Conservation (phyloP, 1,140 invertebrate species). For the Drosophila pandora region DNA sequence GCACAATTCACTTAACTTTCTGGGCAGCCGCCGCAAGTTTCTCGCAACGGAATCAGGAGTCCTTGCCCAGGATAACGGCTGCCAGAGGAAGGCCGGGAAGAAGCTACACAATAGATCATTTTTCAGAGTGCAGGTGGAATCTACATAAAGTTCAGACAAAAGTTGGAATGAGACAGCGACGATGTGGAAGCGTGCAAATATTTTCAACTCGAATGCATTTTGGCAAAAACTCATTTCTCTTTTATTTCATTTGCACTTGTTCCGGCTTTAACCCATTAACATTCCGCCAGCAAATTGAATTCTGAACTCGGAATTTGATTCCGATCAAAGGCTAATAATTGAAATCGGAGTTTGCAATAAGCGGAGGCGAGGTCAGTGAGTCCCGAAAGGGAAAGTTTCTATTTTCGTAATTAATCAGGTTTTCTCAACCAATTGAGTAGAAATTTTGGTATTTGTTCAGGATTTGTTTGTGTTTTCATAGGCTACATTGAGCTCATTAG, state of each 20-base stretch:
- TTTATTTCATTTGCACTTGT: conserved; percentile 57
- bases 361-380: background rate
- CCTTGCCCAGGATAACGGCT: conserved; percentile 5
- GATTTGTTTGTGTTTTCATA: too few relatives aligned
- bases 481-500: too few relatives aligned
- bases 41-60: conserved; percentile 34
- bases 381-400: conserved; percentile 1
- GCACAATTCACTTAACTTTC: conserved; percentile 81
- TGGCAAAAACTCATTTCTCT: conserved; percentile 39
- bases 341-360: background rate
- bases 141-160: conserved; percentile 43
- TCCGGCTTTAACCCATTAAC: conserved; percentile 51
- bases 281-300: conserved; percentile 20
- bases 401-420: background rate
- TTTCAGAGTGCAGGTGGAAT: conserved; percentile 8
- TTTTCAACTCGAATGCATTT: conserved; percentile 67
- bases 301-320: conserved; percentile 13
- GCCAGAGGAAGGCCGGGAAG: background rate
- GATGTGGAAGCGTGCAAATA: conserved; percentile 42
- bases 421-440: background rate
- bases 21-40: conserved; percentile 65
- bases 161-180: conserved; percentile 32
- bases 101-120: conserved; percentile 64
- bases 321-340: conserved; percentile 6
- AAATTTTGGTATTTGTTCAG: background rate